Evolutionary conservation across 2,888 invertebrate species (phyloP).

Genomic region (Temnothorax ravouxi): DNA sequence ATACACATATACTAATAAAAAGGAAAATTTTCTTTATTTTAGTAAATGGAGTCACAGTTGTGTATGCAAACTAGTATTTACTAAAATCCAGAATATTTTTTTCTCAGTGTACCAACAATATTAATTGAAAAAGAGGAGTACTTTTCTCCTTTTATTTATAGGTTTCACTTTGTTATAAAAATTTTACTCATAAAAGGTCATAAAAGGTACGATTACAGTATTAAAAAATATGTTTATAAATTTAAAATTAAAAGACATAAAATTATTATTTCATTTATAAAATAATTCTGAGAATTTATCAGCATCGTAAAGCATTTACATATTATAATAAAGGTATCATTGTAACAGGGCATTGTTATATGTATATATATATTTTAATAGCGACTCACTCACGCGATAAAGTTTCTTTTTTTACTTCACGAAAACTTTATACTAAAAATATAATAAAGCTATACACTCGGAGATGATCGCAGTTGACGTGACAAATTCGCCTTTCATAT

Average conservation of each 20-base stretch:
- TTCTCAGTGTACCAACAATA: too few relatives aligned
- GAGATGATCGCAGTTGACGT: not conserved
- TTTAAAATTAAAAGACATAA: not conserved
- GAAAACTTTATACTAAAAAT: not conserved
- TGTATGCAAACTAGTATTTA: too few relatives aligned
- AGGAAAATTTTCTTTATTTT: too few relatives aligned
- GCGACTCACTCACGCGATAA: not conserved
- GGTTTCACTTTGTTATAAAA: not conserved
- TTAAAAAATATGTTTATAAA: not conserved
- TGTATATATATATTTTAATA: constrained; percentile 15
- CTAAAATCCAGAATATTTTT: too few relatives aligned
- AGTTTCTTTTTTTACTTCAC: not conserved
- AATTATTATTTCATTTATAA: not conserved
- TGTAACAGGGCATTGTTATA: not conserved
- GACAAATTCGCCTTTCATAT: not conserved
- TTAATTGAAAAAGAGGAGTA: not conserved
- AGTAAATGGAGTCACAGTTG: too few relatives aligned
- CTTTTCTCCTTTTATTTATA: not conserved
- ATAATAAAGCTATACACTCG: not conserved
- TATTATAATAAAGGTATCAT: not conserved
- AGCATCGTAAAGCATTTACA: not conserved
- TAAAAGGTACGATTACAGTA: not conserved
- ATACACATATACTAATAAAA: too few relatives aligned
- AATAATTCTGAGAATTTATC: not conserved
- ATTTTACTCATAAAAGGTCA: too few relatives aligned